These are phyloP conservation scores for Anticlea derivata DNA, from an alignment of 2,888 invertebrate species.

Conservation along the genomic window DNA sequence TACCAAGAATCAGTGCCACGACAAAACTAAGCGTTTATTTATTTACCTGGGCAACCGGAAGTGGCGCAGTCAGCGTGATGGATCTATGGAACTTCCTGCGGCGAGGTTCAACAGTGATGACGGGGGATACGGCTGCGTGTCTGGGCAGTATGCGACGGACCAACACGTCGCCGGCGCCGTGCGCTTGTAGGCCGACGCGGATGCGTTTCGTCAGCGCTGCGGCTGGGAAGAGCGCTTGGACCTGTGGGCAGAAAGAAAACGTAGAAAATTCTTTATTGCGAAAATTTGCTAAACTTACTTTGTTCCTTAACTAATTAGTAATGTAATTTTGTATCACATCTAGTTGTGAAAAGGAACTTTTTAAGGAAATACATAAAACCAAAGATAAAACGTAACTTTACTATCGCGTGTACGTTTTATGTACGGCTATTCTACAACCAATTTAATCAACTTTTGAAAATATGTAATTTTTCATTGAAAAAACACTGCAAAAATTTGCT, in stretches of 20 bases:
- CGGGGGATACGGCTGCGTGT: constrained; percentile 98
- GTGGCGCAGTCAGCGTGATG: constrained; percentile 97
- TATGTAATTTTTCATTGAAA: no score
- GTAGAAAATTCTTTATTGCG: no score
- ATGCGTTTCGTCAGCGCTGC: constrained; percentile 99
- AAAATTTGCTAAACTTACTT: background rate
- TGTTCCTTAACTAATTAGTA: no score
- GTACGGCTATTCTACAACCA: no score
- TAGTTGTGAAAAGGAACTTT: no score
- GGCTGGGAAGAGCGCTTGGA: constrained; percentile 93
- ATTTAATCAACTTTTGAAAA: no score
- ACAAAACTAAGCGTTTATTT: background rate
- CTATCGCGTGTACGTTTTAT: no score
- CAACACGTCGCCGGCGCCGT: constrained; percentile 94
- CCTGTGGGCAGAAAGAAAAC: no score
- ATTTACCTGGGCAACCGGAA: constrained; percentile 82
- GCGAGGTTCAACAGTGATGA: constrained; percentile 98
- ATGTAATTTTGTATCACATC: no score
- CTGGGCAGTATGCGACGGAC: constrained; percentile 96
- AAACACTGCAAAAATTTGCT: no score
- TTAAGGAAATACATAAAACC: no score
- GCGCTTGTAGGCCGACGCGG: constrained; percentile 98
- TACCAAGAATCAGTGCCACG: background rate
- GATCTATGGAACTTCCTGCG: constrained; percentile 99
- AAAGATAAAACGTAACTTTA: no score